Evolutionary conservation across 2,888 invertebrate species (phyloP).

Genomic region (Metacarcinus magister): DNA sequence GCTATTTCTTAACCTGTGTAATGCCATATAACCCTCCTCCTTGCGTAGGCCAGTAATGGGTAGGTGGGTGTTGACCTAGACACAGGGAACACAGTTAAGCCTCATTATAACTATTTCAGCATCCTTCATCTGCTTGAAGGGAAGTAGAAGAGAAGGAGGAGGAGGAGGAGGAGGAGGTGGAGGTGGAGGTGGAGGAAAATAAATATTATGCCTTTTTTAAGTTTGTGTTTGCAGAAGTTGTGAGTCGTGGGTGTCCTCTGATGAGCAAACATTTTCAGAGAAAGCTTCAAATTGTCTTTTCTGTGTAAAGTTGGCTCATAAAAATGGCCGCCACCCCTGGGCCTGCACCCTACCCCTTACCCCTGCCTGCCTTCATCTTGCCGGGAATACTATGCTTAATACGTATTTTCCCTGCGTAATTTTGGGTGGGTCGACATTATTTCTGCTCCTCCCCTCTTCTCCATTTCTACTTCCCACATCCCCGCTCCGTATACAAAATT

Average conservation of each 20-base stretch:
- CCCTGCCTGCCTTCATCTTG: not conserved
- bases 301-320: slow-evolving; percentile 36
- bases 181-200: not conserved
- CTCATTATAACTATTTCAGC: not conserved
- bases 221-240: slow-evolving; percentile 13
- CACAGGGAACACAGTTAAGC: not conserved
- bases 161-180: not conserved
- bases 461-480: not conserved
- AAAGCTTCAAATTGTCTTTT: slow-evolving; percentile 48
- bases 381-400: not conserved
- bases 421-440: not conserved
- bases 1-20: too few relatives aligned
- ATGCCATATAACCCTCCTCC: not conserved
- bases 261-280: slow-evolving; percentile 38
- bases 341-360: not conserved
- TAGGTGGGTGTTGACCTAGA: not conserved
- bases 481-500: too few relatives aligned
- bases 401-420: not conserved
- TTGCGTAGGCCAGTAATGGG: not conserved
- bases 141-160: not conserved
- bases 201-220: not conserved
- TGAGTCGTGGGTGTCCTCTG: not conserved
- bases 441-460: not conserved
- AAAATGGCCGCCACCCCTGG: not conserved
- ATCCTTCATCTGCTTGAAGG: not conserved